Conservation (phyloP, 2,888 invertebrate genomes). For the Asteroscopus sphinx region DNA sequence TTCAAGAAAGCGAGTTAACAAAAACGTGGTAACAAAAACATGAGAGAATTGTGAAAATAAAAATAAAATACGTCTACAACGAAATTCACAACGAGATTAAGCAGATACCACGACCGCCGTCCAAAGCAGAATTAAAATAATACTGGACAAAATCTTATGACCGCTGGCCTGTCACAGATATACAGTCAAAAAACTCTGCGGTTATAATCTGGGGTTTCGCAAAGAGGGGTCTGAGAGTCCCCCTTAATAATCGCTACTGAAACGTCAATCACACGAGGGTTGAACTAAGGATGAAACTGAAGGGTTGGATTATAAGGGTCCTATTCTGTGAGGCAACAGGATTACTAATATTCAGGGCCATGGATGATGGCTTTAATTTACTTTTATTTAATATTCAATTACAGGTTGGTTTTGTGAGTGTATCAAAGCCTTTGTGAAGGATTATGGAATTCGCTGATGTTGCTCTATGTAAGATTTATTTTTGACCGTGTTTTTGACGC, state of each 20-base stretch:
- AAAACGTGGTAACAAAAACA: too few relatives aligned
- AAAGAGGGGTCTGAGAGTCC: constrained; percentile 67
- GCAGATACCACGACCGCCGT: constrained; percentile 10
- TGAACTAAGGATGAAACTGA: constrained; percentile 78
- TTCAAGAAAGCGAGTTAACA: too few relatives aligned
- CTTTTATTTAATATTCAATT: constrained; percentile 79
- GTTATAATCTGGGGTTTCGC: constrained; percentile 71
- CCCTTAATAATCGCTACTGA: constrained; percentile 75
- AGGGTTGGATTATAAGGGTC: constrained; percentile 88
- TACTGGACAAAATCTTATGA: constrained; percentile 42
- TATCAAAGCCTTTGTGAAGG: constrained; percentile 20
- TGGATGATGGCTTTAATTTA: constrained; percentile 77
- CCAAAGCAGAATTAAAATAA: constrained; percentile 33
- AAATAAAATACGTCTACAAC: constrained; percentile 14
- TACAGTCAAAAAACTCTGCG: constrained; percentile 60
- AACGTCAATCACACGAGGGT: constrained; percentile 85
- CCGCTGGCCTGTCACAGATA: constrained; percentile 48
- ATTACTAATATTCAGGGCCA: constrained; percentile 83
- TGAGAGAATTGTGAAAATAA: not conserved
- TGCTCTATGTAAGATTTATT: not conserved
- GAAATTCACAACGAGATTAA: constrained; percentile 26
- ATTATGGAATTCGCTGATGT: constrained; percentile 6
- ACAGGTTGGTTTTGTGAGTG: constrained; percentile 64
- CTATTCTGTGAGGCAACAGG: constrained; percentile 78
- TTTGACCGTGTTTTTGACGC: not conserved